phyloP scores from a whole-genome alignment of 2,888 invertebrate genomes.

The Nipponacmea schrenckii region DNA sequence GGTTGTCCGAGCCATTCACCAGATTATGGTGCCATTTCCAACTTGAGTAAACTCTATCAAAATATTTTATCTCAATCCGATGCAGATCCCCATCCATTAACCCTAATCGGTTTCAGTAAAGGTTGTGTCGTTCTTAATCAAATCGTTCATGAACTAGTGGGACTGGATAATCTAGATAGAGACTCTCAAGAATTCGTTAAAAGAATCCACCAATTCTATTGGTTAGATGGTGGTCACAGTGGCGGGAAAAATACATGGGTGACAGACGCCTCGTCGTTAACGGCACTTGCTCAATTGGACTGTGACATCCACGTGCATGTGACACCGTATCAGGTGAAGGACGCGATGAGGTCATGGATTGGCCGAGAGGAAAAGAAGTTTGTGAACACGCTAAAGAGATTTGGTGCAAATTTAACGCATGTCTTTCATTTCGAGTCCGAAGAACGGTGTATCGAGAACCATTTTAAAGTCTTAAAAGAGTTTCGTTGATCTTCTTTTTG shows the following conservation, averaged over 20 bases:
- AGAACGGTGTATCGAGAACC: conserved; percentile 75
- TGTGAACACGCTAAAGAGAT: conserved; percentile 75
- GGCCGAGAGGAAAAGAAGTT: conserved; percentile 84
- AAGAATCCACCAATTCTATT: conserved; percentile 82
- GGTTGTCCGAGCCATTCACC: conserved; percentile 86
- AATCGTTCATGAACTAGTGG: conserved; percentile 84
- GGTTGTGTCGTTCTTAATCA: conserved; percentile 94
- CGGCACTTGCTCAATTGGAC: conserved; percentile 74
- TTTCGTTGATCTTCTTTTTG: conserved; percentile 35
- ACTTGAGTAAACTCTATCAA: conserved; percentile 72
- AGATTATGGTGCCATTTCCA: conserved; percentile 76
- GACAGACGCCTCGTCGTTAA: conserved; percentile 79
- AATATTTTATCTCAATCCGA: conserved; percentile 34
- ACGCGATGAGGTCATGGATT: conserved; percentile 85
- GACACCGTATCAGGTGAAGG: conserved; percentile 89
- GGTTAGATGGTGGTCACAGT: conserved; percentile 92
- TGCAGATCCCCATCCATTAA: conserved; percentile 25
- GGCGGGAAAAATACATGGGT: conserved; percentile 90
- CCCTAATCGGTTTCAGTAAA: conserved; percentile 88
- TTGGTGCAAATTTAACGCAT: conserved; percentile 77
- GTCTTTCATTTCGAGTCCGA: conserved; percentile 75
- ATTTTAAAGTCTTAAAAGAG: conserved; percentile 78
- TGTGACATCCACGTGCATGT: conserved; percentile 83
- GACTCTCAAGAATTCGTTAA: conserved; percentile 64
- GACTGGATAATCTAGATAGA: conserved; percentile 25